phyloP scores from a whole-genome alignment of 1,140 invertebrate species.

The Heterodera schachtii region DNA sequence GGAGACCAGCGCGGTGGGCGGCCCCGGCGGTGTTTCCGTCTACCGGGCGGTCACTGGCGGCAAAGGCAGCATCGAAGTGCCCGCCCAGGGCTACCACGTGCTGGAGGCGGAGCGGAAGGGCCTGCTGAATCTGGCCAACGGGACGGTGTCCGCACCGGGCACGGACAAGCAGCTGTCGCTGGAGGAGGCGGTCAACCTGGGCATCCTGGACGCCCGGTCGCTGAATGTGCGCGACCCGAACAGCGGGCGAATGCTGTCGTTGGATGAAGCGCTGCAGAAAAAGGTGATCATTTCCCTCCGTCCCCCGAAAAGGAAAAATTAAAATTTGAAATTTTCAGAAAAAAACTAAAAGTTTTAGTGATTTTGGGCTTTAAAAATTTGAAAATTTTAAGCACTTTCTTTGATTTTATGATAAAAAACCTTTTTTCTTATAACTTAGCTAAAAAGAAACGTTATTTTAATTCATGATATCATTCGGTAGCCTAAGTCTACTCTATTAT shows the following conservation, averaged over 20 bases:
- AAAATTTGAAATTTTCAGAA: too few relatives aligned
- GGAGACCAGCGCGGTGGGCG: slow-evolving; percentile 63
- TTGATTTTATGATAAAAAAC: too few relatives aligned
- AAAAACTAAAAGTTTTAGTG: too few relatives aligned
- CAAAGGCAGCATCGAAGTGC: slow-evolving; percentile 63
- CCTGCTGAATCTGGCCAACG: slow-evolving; percentile 77
- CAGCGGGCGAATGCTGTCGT: slow-evolving; percentile 77
- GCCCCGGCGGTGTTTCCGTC: slow-evolving; percentile 61
- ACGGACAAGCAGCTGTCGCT: slow-evolving; percentile 73
- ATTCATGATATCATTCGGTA: too few relatives aligned
- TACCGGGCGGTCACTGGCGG: slow-evolving; percentile 65
- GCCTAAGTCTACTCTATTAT: too few relatives aligned
- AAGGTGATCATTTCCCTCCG: slow-evolving; percentile 67
- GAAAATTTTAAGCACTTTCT: too few relatives aligned
- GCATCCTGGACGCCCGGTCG: slow-evolving; percentile 76
- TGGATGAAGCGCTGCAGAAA: slow-evolving; percentile 80
- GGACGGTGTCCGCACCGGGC: slow-evolving; percentile 71
- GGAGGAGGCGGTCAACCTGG: slow-evolving; percentile 77
- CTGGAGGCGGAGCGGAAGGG: slow-evolving; percentile 81
- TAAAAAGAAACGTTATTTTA: too few relatives aligned
- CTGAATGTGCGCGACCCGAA: slow-evolving; percentile 82
- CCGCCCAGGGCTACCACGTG: slow-evolving; percentile 67
- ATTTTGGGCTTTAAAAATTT: too few relatives aligned
- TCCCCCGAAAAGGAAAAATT: too few relatives aligned
- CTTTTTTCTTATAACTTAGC: too few relatives aligned